Evolutionary conservation across 2,113 vertebrate genomes (phyloP), one percentile per base, ranked within the genome.

Genomic region (Romanogobio albipinnatus): DNA sequence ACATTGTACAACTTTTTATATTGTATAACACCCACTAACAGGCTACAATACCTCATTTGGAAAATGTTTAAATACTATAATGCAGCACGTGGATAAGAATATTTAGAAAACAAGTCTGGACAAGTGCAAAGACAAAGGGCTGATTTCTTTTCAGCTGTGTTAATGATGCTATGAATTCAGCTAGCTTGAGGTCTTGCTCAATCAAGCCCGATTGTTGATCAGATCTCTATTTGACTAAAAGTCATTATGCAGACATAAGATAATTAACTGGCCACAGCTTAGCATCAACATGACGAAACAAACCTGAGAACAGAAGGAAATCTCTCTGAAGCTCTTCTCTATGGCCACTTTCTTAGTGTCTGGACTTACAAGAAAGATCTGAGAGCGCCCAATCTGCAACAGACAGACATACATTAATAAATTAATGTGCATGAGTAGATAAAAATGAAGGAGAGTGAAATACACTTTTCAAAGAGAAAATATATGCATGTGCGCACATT

Each of bases 261-360:
- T 9, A 51, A 17, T 29, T 26, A 53, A 51, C 6, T 24, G 10
- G 73, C 3, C 24, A 49, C 47, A 56, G 33, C 53, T n/a, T 19
- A 39, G 19, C 49, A 33, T 56, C 15, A 53, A 76, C 8, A 10
- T 11, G 14, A 56, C 14, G 33, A n/a, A 9, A 84, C 89, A 90
- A 92, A 99, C 98, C 97, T 99, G 98, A 93, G 98, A 99, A 92
- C 98, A 99, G 94, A 98, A 99, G 43, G 98, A 99, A 91, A 99
- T 99, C 94, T 99, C 98, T 91, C 95, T 96, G 95, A 99, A 99
- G 93, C 96, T 96, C 93, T 99, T 99, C 91, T 99, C 97, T 91
- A 99, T 95, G 58, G 96, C 96, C 45, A 99, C 94, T 91, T 97
- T 99, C 93, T 99, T 99, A 90, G 97, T 99, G 92, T 99, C 98